Base-by-base conservation (phyloP, 2,888 invertebrate species). In the Watsonalla binaria region DNA sequence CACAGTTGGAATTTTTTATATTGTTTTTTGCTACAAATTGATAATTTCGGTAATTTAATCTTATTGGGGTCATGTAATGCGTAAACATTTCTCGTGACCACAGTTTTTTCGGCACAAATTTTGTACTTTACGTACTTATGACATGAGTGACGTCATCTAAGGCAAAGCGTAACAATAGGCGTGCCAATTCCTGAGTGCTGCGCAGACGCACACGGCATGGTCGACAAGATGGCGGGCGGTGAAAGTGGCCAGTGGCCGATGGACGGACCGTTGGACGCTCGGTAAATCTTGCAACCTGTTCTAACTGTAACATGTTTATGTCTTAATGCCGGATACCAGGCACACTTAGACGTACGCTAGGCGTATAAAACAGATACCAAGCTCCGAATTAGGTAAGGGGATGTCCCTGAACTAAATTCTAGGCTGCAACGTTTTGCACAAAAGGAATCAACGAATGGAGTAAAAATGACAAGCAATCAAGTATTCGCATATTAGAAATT, bases 221-320 rank as follows among this genome's bases (percentile, higher is more conserved):
- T 79, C 69, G 63, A 77, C 84, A 88, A 88, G 79, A 88, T 88
- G 88, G 87, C 85, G 77, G 82, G 74, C 72, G 86, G 87, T 88
- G 88, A 88, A 88, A 88, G 88, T 86, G 85, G 76, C 70, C 80
- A 70, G 76, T 78, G 78, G 73, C 74, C 76, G 79, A 74, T 71
- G 72, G 76, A 70, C 70, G 72, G 65, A 67, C 66, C 68, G 65
- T 62, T 65, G 58, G 60, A 37, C 8, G 56, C 73, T 66, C 69
- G 62, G 68, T 63, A 63, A 71, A 74, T 75, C 72, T 69, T 74
- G 61, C 73, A 79, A 78, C 75, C 76, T 72, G 77, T 72, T 71
- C 66, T 69, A 66, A 70, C 63, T 63, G 61, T 68, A 49, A 49
- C 49, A 49, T 14, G 39, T 37, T 37, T 49, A 49, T 49, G 49